Evolutionary conservation across 2,113 vertebrate species (phyloP), one percentile per base, ranked within the genome.

Genomic region (Clinocottus analis): DNA sequence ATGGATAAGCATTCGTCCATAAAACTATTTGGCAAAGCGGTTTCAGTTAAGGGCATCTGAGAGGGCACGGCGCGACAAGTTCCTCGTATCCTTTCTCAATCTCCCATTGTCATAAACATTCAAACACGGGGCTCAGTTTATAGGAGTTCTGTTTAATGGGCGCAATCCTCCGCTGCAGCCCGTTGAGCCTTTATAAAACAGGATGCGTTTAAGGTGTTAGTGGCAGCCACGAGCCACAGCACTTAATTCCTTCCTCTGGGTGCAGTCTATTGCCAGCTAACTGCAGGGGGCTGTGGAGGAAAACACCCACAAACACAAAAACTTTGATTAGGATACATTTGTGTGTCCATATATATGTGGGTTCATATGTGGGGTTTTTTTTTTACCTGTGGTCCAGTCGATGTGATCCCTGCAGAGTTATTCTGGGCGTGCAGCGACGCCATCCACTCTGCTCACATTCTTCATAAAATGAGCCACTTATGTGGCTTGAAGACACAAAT

Each of bases 1-100:
- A 93, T 90, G 87, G 91, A 90, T 93, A 87, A 91, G 90, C 90
- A 87, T 80, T 88, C 88, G 85, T 84, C 89, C 93, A 83, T 91
- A 82, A 91, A 94, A 92, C 87, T 85, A 84, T 92, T 93, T 89
- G 79, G 85, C 77, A 82, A 89, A 91, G 77, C 66, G 77, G 72
- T 88, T 92, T 90, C 72, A 63, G 79, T 71, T 87, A 82, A 91
- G 92, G 90, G 87, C 88, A 82, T 71, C 19, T 35, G 78, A 82
- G 82, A 90, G 87, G 88, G 79, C 84, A 78, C 47, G 5, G 23
- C 19, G 23, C 45, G 53, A 86, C 82, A 79, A 71, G 66, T 70
- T 27, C 53, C 67, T 77, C 62, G 11, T 66, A 72, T 72, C 65
- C 58, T 37, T 58, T 72, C 59, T 76, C 80, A 51, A 39, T 83